Base-by-base conservation (phyloP, 2,797 vertebrate genomes). In the Hemitrygon akajei region DNA sequence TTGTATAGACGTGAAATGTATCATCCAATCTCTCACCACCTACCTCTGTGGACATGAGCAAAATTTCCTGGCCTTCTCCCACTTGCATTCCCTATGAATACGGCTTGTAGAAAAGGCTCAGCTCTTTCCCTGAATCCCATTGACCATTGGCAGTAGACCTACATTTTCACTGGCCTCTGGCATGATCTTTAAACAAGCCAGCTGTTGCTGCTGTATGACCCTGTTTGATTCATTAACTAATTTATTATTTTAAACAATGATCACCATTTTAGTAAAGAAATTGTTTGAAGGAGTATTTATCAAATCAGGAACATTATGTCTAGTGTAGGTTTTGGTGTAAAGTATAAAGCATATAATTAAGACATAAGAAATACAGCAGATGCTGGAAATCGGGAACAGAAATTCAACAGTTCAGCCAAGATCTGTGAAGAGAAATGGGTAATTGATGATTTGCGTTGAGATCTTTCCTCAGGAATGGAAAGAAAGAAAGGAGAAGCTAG, bases 281-380 rank as follows among this genome's bases (percentile, higher is more conserved):
- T 47, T 82, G 40, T 56, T 56, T 82, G 37, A 47, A 82, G 47
- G 80, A 82, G 56, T 82, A 82, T 82, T 82, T 25, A 47, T 82
- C 27, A 47, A 82, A 82, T 82, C 56, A 22, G 80, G 22, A 82
- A 82, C 80, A 56, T 47, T 82, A 47, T 82, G 37, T 82, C 82
- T 82, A 25, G 40, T 82, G 18, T 82, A 27, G 80, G 20, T 40
- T 56, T 47, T 82, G 80, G 40, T 56, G 37, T 82, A 82, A 82
- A 82, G 22, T 40, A 82, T 82, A 82, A 82, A 82, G 80, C 80
- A 82, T 82, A 82, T 82, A 82, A 82, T 82, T 82, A 82, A 56
- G 40, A 82, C 47, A 47, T 47, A 47, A 47, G 47, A 47, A 47
- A 47, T 47, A 47, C 47, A 47, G 47, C 47, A 47, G 47, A 47